Conservation (phyloP, 2,797 vertebrate genomes). For the Chelon labrosus region DNA sequence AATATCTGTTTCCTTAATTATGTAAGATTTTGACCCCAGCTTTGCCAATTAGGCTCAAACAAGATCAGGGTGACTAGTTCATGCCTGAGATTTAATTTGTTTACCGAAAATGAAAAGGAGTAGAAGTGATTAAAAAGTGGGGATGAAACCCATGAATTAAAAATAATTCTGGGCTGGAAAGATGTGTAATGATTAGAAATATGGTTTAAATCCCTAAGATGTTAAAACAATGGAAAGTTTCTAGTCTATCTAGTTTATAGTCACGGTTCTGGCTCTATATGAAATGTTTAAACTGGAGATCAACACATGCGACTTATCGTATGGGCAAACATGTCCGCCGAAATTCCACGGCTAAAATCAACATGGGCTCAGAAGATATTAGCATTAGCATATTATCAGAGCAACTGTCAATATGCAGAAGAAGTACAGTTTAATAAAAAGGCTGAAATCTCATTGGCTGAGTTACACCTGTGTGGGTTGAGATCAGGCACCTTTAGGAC, state of each 20-base stretch:
- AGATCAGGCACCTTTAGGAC: neutral
- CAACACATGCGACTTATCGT: neutral
- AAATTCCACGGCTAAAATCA: neutral
- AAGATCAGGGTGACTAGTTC: slow-evolving; percentile 19
- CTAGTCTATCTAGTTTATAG: neutral
- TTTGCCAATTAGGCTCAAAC: slow-evolving; percentile 1
- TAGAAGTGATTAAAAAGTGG: neutral
- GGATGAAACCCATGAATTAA: slow-evolving; percentile 10
- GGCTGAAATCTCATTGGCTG: neutral
- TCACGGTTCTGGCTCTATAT: neutral
- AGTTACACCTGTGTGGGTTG: neutral
- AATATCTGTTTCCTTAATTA: slow-evolving; percentile 13
- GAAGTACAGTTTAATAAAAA: no score
- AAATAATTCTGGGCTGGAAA: neutral
- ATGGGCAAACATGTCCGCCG: neutral
- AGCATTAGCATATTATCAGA: neutral
- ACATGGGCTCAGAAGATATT: neutral
- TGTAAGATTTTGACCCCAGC: slow-evolving; percentile 22
- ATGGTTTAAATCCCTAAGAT: neutral
- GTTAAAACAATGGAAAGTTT: neutral
- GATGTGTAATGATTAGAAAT: neutral
- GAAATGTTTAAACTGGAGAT: slow-evolving; percentile 1
- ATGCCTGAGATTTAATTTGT: slow-evolving; percentile 8
- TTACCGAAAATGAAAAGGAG: slow-evolving; percentile 10
- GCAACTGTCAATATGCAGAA: neutral